Evolutionary conservation across 2,113 vertebrate genomes (phyloP).

Genomic region (Clarias gariepinus): DNA sequence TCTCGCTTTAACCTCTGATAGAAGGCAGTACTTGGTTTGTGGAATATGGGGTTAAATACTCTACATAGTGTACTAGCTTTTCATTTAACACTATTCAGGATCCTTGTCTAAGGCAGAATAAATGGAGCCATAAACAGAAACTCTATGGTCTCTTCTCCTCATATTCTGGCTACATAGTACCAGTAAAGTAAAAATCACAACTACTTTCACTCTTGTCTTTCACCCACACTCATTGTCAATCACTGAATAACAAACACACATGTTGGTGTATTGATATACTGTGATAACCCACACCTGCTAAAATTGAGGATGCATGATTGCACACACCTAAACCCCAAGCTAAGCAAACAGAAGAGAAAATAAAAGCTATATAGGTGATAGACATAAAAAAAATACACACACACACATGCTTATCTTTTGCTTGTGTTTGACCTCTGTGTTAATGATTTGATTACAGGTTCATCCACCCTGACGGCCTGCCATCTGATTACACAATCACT

Average conservation of each 20-base stretch:
- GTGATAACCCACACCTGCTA: neutral
- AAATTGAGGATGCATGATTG: neutral
- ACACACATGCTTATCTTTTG: neutral
- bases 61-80: too few species aligned
- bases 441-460: slow-evolving; percentile 68
- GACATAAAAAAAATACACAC: neutral
- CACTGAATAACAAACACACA: neutral
- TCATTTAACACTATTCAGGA: too few species aligned
- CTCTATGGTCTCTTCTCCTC: too few species aligned
- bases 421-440: neutral
- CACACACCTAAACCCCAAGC: neutral
- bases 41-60: too few species aligned
- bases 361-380: neutral
- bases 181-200: too few species aligned
- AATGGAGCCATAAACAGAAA: too few species aligned
- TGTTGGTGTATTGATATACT: neutral
- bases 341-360: neutral
- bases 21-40: too few species aligned
- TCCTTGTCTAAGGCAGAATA: too few species aligned
- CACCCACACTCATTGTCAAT: neutral
- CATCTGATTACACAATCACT: slow-evolving; percentile 91
- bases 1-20: too few species aligned
- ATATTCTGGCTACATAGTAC: too few species aligned
- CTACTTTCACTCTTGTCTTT: too few species aligned
- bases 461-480: slow-evolving; percentile 92